Evolutionary conservation across 2,797 vertebrate genomes (phyloP).

Genomic region (Octomys mimax): DNA sequence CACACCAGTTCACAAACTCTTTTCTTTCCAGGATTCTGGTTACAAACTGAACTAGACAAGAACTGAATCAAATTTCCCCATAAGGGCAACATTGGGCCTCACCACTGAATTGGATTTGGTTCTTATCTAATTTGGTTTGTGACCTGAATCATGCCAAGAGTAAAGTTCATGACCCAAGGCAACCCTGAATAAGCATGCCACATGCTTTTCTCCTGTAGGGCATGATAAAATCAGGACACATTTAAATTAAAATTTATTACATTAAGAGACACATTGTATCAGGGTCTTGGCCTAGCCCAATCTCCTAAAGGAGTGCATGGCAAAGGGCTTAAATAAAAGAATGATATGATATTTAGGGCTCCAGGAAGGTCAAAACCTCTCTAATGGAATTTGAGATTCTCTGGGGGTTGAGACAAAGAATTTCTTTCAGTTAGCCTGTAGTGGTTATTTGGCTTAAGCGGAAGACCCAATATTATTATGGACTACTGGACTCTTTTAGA

Average conservation of each 20-base stretch:
- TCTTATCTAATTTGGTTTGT: not conserved
- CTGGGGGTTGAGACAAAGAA: not conserved
- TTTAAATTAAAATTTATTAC: not conserved
- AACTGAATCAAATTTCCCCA: not conserved
- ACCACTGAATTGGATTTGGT: not conserved
- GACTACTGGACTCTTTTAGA: no score
- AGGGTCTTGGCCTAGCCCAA: not conserved
- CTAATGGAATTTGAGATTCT: not conserved
- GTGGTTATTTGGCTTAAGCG: not conserved
- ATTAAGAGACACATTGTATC: not conserved
- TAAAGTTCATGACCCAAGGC: not conserved
- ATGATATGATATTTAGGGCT: no score
- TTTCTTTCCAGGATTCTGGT: not conserved
- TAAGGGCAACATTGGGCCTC: not conserved
- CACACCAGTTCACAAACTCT: not conserved
- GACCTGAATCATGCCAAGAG: not conserved
- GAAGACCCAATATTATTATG: no score
- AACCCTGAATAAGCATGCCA: not conserved
- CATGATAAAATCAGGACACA: not conserved
- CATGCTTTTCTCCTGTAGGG: not conserved
- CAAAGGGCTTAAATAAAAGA: not conserved
- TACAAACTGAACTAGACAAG: not conserved
- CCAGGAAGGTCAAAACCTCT: no score
- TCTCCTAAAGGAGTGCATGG: not conserved
- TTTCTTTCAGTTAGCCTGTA: not conserved